Evolutionary conservation across 2,888 invertebrate species (phyloP), one percentile per base, ranked within the genome.

Genomic region (Tachina grossa): DNA sequence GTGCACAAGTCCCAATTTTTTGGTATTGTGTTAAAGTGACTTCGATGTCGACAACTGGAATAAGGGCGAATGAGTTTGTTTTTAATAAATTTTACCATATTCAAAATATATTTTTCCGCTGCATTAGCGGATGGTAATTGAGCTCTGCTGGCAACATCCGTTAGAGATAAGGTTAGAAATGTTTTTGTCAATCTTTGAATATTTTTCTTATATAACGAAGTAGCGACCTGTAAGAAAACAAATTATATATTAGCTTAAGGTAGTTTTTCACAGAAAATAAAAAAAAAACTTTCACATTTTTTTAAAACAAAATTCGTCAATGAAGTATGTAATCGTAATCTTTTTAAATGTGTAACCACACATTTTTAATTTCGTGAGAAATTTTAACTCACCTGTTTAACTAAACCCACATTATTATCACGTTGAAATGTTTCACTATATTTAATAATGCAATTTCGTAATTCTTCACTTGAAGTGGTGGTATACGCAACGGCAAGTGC

Each of bases 141-240:
- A 57, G 98, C 98, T 90, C 98, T 94, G 89, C 97, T 96, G 91
- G 94, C 95, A 83, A 94, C 95, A 91, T 97, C 94, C 93, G 96
- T 94, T 92, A 96, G 95, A 41, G 94, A 95, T 72, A 96, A 95
- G 89, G 94, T 97, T 83, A 95, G 94, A 89, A 93, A 94, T 57
- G 93, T 95, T 85, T 98, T 98, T 41, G 98, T 99, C 87, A 99
- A 94, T 92, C 98, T 95, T 93, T 98, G 98, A 89, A 99, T 99
- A 93, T 98, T 98, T 92, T 98, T 98, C 93, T 98, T 98, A 92
- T 97, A 97, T 92, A 98, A 95, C 87, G 97, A 97, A 87, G 96
- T 95, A 69, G 97, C 94, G 65, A 98, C 98, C 95, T 97, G 94
- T 74, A 75, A 81, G 8, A 57, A 43, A 45, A 79, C n/a, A 2